phyloP scores from a whole-genome alignment of 2,888 invertebrate species.

The Coelogynopora nodosa region DNA sequence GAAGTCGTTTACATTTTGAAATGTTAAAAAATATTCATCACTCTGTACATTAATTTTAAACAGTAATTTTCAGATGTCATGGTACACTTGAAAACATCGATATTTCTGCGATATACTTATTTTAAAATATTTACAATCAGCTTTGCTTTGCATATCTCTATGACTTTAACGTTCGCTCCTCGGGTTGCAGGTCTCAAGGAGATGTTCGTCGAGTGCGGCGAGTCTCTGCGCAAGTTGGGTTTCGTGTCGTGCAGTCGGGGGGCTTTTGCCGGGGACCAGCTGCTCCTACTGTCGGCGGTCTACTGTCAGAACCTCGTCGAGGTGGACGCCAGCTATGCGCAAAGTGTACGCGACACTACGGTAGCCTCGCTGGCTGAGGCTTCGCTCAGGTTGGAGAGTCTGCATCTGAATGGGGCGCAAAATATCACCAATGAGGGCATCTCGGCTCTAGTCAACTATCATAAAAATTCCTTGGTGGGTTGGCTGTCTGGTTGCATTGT shows the following conservation, averaged over 20 bases:
- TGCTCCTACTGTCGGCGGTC: slow-evolving; percentile 33
- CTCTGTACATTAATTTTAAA: no score
- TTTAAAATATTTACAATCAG: no score
- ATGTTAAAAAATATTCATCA: no score
- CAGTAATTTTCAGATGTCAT: no score
- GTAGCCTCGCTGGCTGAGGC: slow-evolving; percentile 30
- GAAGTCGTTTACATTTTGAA: no score
- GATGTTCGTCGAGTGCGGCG: slow-evolving; percentile 11
- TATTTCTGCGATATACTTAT: no score
- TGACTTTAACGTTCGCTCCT: no score
- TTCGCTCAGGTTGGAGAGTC: neutral
- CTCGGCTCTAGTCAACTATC: neutral
- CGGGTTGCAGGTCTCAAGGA: slow-evolving; percentile 34
- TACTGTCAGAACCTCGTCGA: slow-evolving; percentile 36
- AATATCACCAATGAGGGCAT: neutral
- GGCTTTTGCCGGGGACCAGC: slow-evolving; percentile 40
- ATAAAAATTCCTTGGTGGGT: neutral
- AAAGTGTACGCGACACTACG: slow-evolving; percentile 37
- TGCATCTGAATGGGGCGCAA: slow-evolving; percentile 36
- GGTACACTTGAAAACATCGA: no score
- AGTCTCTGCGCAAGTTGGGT: slow-evolving; percentile 4
- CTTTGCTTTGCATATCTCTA: no score
- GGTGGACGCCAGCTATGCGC: slow-evolving; percentile 36
- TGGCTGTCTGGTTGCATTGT: no score
- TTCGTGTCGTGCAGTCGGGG: slow-evolving; percentile 37